Evolutionary conservation across 1,140 invertebrate species (phyloP), one percentile per base, ranked within the genome.

Genomic region (Monochamus saltuarius): DNA sequence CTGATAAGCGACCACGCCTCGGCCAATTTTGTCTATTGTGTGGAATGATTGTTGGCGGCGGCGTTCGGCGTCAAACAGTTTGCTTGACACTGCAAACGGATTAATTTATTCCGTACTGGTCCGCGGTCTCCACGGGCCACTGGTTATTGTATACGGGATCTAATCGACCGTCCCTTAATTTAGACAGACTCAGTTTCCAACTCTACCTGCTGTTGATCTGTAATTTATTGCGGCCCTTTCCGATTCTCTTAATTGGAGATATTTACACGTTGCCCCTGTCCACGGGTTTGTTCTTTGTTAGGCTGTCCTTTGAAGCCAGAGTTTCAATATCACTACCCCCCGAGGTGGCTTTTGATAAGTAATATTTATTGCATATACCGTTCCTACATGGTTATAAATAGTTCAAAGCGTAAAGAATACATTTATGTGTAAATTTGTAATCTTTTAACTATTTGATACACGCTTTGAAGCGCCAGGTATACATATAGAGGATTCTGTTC

Each of bases 31-130:
- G 37, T 34, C 49, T 50, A 64, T 64, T 64, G 62, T 64, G 46
- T 7, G 19, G 49, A 34, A 51, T 46, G 55, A 65, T 65, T 61
- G 58, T 65, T 64, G 9, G 55, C 45, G 49, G 29, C 54, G 43
- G 51, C 55, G 49, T 65, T 61, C 57, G 54, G 54, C 56, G 47
- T 65, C 40, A 54, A 61, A 61, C 63, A 57, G 59, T 61, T 61
- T 65, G 62, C 57, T 61, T 57, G 63, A 61, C 63, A 61, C 59
- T 43, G 46, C 52, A 65, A 61, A 58, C 35, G 39, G 63, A 65
- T 65, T 61, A 65, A 65, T 65, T 65, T 61, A 65, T 65, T 65
- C 54, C 16, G 56, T 40, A 39, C 46, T 50, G 54, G 47, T 50
- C 63, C 54, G 22, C 22, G 22, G 22, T 29, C 22, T 29, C 22